Evolutionary conservation across 2,113 vertebrate species (phyloP).

Genomic region (Cryptotis parvus): DNA sequence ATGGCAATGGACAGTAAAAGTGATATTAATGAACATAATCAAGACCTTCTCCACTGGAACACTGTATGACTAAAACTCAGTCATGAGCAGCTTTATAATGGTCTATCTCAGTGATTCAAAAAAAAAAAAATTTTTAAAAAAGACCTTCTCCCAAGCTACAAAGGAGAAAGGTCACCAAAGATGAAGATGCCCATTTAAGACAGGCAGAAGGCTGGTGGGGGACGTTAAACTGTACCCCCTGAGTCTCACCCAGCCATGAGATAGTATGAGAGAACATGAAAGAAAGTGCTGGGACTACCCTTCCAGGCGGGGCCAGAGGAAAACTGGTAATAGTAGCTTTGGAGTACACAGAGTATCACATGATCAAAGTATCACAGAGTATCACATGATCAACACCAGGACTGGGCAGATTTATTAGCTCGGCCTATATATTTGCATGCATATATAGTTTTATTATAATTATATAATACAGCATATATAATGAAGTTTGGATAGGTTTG

Average conservation of each 20-base stretch:
- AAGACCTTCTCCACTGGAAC: neutral
- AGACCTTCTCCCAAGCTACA: neutral
- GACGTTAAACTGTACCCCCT: neutral
- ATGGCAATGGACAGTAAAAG: neutral
- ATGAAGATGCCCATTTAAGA: fast-evolving
- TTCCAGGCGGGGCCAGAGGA: neutral
- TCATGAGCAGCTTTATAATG: too few species aligned
- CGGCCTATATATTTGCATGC: neutral
- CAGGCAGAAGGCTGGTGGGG: neutral
- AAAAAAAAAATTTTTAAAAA: too few species aligned
- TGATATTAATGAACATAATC: neutral
- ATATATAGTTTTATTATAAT: neutral
- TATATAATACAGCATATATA: neutral
- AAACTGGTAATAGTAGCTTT: neutral
- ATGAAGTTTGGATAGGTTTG: neutral
- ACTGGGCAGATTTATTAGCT: neutral
- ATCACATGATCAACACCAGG: neutral
- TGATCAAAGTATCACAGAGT: neutral
- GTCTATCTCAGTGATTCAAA: too few species aligned
- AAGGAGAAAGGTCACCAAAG: neutral
- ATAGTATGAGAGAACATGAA: fast-evolving
- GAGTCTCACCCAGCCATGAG: fast-evolving
- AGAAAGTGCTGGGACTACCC: neutral
- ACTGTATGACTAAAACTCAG: too few species aligned
- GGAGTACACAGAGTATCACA: neutral